Conservation (phyloP, 2,113 vertebrate genomes). For the Dascyllus trimaculatus region DNA sequence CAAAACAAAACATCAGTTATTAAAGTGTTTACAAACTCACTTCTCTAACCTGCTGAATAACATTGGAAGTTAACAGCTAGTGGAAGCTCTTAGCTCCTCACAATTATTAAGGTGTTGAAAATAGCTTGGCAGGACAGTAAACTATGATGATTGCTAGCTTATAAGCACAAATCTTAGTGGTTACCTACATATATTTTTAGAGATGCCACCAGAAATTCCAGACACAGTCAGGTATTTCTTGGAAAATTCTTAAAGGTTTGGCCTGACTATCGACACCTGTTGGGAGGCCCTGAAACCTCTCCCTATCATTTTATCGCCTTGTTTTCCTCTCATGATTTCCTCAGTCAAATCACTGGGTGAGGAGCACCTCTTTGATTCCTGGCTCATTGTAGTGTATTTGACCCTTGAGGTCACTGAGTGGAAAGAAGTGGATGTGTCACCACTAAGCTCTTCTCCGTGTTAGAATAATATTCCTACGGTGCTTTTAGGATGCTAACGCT, state of each 20-base stretch:
- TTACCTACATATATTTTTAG: background rate
- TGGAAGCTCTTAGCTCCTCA: no score
- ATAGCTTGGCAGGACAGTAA: no score
- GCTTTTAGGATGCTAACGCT: constrained; percentile 95
- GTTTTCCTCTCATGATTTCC: constrained; percentile 77
- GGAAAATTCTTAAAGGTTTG: constrained; percentile 16
- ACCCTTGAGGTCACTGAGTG: constrained; percentile 72
- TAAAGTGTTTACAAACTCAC: background rate
- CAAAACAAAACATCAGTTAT: no score
- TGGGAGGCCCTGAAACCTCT: constrained; percentile 51
- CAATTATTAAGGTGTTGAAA: no score
- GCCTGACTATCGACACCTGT: constrained; percentile 68
- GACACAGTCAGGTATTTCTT: constrained; percentile 10
- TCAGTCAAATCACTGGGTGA: constrained; percentile 62
- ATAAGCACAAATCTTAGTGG: no score
- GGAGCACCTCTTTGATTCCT: constrained; percentile 80
- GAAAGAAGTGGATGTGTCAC: constrained; percentile 80
- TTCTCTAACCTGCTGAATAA: no score
- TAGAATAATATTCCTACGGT: constrained; percentile 98
- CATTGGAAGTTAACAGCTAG: no score
- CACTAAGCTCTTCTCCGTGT: constrained; percentile 83
- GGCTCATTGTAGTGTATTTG: constrained; percentile 73
- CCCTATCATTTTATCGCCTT: constrained; percentile 61
- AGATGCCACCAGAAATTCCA: background rate
- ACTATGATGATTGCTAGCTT: no score